A percentile compares a stretch with the other conserved stretches of the same genome.
These are phyloP conservation scores for Bolborhynchus lineola DNA, from an alignment of 2,113 vertebrate genomes.

Conservation along the genomic window DNA sequence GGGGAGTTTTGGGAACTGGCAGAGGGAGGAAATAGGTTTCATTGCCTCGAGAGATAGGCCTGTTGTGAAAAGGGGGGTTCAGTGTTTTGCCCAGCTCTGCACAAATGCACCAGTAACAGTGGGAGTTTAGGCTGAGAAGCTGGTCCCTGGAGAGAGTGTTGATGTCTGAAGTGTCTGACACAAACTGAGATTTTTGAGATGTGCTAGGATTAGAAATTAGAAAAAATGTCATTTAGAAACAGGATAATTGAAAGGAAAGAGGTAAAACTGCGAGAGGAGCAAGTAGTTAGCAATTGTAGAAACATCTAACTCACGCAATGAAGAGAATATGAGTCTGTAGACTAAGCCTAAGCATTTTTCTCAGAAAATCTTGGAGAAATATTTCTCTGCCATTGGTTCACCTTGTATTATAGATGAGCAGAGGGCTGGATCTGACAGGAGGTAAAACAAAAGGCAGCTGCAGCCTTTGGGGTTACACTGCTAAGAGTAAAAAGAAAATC, in stretches of 20 bases:
- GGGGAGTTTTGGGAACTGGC: fast-evolving
- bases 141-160: fast-evolving
- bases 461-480: background rate
- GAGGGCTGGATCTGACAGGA: background rate
- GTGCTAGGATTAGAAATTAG: background rate
- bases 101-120: fast-evolving
- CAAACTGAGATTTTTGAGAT: background rate
- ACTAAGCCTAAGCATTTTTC: background rate
- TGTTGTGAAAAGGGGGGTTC: background rate
- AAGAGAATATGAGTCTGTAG: background rate
- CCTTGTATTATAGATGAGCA: background rate
- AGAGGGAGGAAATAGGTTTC: fast-evolving
- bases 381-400: background rate
- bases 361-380: background rate
- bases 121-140: background rate
- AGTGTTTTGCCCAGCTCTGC: background rate
- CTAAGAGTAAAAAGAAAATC: background rate
- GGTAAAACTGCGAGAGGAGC: background rate
- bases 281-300: background rate
- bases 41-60: fast-evolving
- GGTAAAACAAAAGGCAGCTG: background rate
- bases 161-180: background rate
- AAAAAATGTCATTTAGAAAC: fast-evolving
- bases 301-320: background rate
- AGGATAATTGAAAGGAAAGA: background rate